A percentile compares a stretch with the other conserved stretches of the same genome.
Conservation (phyloP, 2,888 invertebrate species). For the Gandaritis pyraliata region DNA sequence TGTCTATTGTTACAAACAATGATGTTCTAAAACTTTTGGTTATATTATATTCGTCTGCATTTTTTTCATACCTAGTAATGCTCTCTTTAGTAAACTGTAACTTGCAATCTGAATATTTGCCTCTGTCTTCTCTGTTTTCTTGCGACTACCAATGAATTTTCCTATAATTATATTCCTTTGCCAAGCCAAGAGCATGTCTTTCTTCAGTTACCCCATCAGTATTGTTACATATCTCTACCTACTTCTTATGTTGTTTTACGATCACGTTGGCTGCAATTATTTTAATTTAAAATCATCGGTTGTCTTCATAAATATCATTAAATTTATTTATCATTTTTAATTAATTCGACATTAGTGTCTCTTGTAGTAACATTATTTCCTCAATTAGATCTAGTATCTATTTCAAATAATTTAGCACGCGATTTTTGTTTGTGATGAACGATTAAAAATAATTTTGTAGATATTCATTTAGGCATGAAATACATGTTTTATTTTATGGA, state of each 20-base stretch:
- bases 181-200: constrained; percentile 25
- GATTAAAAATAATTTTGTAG: constrained; percentile 9
- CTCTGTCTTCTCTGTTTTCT: constrained; percentile 24
- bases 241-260: constrained; percentile 3
- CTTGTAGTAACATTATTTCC: constrained; percentile 55
- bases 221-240: background rate
- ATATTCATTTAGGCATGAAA: constrained; percentile 32
- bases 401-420: constrained; percentile 32
- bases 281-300: constrained; percentile 8
- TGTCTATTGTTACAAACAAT: background rate
- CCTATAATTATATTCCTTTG: constrained; percentile 17
- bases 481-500: constrained; percentile 30
- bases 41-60: background rate
- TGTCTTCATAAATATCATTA: constrained; percentile 9
- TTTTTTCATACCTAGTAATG: background rate
- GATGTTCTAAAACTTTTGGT: background rate
- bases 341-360: constrained; percentile 28
- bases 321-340: constrained; percentile 8
- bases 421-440: constrained; percentile 32
- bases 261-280: constrained; percentile 15
- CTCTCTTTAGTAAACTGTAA: constrained; percentile 22
- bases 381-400: constrained; percentile 63
- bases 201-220: constrained; percentile 11
- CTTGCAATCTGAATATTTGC: constrained; percentile 29
- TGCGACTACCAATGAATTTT: constrained; percentile 4